These are phyloP conservation scores for Irena cyanogastra DNA, from an alignment of 2,113 vertebrate genomes.

Conservation along the genomic window DNA sequence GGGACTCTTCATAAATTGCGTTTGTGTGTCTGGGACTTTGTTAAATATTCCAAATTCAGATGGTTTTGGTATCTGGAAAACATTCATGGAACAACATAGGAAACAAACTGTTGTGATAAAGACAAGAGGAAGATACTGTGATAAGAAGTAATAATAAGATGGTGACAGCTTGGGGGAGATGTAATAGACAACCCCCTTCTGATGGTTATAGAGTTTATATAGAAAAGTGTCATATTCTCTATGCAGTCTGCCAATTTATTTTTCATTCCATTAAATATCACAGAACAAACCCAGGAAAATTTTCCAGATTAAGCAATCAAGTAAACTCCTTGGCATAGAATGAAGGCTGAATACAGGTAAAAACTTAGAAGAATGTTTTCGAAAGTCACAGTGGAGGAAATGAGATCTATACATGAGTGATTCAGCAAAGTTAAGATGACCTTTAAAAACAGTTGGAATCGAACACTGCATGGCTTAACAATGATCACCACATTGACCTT, in stretches of 20 bases:
- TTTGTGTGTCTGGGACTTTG: background rate
- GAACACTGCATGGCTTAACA: background rate
- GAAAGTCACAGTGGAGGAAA: background rate
- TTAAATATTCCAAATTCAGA: background rate
- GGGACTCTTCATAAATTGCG: background rate
- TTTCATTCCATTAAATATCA: background rate
- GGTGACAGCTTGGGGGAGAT: background rate
- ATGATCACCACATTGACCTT: background rate
- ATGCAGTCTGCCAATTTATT: background rate
- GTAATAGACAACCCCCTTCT: background rate
- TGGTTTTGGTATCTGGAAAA: background rate
- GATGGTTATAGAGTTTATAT: background rate
- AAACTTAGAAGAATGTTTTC: background rate
- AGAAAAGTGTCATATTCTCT: background rate
- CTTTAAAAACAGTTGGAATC: background rate
- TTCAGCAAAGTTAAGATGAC: background rate
- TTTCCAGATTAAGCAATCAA: background rate
- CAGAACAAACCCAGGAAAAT: background rate
- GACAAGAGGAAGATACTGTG: background rate
- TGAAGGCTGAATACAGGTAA: background rate
- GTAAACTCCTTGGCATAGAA: background rate
- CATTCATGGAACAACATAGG: background rate
- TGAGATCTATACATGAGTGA: background rate
- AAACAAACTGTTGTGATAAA: background rate
- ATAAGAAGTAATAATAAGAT: background rate